Base-by-base conservation (phyloP, 2,888 invertebrate species). In the Rutpela maculata region DNA sequence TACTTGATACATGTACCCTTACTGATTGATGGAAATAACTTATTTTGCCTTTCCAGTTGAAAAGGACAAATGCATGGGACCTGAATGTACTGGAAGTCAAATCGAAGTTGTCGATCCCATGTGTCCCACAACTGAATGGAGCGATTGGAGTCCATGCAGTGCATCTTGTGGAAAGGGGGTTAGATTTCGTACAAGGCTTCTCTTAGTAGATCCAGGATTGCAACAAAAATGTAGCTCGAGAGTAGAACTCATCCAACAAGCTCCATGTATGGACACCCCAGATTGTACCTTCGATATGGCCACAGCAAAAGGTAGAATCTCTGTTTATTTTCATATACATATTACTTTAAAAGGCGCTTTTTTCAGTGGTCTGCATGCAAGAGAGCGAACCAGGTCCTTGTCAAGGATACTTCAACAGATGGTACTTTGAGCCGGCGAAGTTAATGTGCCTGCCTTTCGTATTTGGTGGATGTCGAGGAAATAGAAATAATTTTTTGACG, bases 111-210 rank as follows among this genome's bases (percentile, higher is more conserved):
- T 91, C 1, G 94, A 94, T 90, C 93, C 94, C 0, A 78, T 91
- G 83, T 95, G 95, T 84, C 95, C 96, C 76, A 94, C 96, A n/a
- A 95, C 95, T 0, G 93, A 93, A 69, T 98, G 98, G 98, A 94
- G 96, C 75, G 95, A 95, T 82, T 98, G 98, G 98, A 96, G 97
- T 74, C 95, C 97, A 0, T 98, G 98, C 90, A 95, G 96, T 69
- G 96, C 95, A 0, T 93, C 96, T 9, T 98, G 98, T 88, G 98
- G 97, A 0, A 93, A 93, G 86, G 98, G 98, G 0, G 93, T 95
- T 17, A 91, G 92, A 78, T 89, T 93, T 75, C 93, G 97, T 72
- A 95, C 95, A 55, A 92, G 98, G 6, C 91, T 96, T 80, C 86
- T 94, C 18, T 87, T 94, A 76, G 93, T 95, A 69, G 93, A 94